These are phyloP conservation scores for Steinernema scapterisci DNA, from an alignment of 2,888 invertebrate genomes.

Conservation along the genomic window DNA sequence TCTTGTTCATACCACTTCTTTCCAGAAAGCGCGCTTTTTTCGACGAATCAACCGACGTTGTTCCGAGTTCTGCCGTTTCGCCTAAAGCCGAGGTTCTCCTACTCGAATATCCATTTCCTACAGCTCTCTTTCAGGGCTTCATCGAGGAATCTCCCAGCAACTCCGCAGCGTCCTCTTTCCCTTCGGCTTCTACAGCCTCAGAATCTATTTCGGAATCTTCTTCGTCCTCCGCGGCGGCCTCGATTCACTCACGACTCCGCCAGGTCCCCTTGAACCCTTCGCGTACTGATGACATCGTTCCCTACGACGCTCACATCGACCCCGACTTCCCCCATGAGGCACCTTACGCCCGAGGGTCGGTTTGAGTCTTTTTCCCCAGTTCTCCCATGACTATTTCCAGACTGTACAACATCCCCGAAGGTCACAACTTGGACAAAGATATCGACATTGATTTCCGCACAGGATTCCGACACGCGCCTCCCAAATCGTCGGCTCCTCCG, in stretches of 20 bases:
- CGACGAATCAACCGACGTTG: not conserved
- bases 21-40: not conserved
- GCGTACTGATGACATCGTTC: slow-evolving; percentile 25
- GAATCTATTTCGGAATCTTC: not conserved
- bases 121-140: not conserved
- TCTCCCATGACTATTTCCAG: too few species aligned
- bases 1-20: too few species aligned
- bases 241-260: not conserved
- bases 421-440: slow-evolving; percentile 40
- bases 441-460: slow-evolving; percentile 38
- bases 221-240: not conserved
- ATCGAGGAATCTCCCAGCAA: not conserved
- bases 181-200: not conserved
- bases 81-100: not conserved
- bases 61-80: not conserved
- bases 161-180: not conserved
- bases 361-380: too few species aligned
- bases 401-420: slow-evolving; percentile 39
- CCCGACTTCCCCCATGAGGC: slow-evolving; percentile 41
- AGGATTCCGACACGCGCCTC: slow-evolving; percentile 12
- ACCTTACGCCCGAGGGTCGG: slow-evolving; percentile 34
- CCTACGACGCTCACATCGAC: slow-evolving; percentile 38
- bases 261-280: slow-evolving; percentile 4
- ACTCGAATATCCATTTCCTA: too few species aligned
- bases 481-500: not conserved